A percentile compares a stretch with the other conserved stretches of the same genome.
phyloP scores from a whole-genome alignment of 64 coral and sea anemone genomes.

The Porites lutea region DNA sequence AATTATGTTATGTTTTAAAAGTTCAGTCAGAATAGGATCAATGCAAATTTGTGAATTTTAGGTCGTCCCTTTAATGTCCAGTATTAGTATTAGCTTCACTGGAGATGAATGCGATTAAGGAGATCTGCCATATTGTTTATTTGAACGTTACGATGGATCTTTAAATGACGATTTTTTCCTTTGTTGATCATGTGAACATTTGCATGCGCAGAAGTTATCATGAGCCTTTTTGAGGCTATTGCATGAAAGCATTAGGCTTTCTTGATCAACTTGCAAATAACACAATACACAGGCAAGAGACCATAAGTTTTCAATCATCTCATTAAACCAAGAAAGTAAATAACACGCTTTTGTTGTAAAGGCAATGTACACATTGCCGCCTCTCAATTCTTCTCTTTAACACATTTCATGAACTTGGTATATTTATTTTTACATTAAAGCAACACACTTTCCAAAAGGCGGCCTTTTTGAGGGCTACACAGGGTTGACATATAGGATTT shows the following conservation, averaged over 20 bases:
- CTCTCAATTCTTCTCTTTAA: not conserved
- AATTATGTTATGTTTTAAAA: no score
- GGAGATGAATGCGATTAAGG: not conserved
- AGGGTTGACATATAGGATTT: slow-evolving; percentile 27
- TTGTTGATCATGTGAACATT: slow-evolving; percentile 13
- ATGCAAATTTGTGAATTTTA: no score
- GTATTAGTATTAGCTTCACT: not conserved
- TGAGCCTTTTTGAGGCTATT: not conserved
- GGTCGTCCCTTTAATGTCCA: no score
- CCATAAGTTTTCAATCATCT: not conserved
- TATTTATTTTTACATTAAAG: slow-evolving; percentile 41
- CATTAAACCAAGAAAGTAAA: not conserved
- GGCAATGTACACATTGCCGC: slow-evolving; percentile 6
- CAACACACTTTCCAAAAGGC: not conserved
- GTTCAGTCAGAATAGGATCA: no score
- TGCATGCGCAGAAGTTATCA: not conserved
- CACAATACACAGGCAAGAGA: not conserved
- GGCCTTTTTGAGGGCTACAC: slow-evolving; percentile 7
- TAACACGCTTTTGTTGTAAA: not conserved
- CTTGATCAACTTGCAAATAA: not conserved
- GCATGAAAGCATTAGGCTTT: not conserved
- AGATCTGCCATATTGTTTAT: not conserved
- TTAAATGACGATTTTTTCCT: not conserved
- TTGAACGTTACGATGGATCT: not conserved
- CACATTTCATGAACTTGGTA: slow-evolving; percentile 31